Base-by-base conservation (phyloP, 2,797 vertebrate genomes). In the Tamandua tetradactyla region DNA sequence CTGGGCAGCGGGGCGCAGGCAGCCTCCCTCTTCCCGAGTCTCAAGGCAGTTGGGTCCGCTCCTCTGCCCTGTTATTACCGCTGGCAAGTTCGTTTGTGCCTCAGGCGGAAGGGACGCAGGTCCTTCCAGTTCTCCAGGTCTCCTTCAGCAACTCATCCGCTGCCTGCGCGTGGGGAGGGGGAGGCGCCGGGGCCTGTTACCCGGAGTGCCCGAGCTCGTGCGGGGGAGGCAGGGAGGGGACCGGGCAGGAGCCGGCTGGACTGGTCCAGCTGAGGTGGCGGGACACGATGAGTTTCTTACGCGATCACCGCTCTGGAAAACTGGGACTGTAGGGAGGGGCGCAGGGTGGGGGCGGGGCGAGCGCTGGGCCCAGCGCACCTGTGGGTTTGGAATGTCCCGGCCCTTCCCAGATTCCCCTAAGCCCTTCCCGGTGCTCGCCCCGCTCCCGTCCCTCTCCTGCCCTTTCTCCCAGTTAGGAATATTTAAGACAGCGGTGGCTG, bases 81-180 rank as follows among this genome's bases (percentile, higher is more conserved):
- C 96, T 89, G 92, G 90, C 75, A 87, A 79, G 61, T 69, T 74
- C 15, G 10, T 55, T 49, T 91, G 93, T 75, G 96, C 95, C 30
- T 7, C 69, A 52, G 95, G 96, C 91, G 71, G 72, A 40, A 79
- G 95, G 87, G 69, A 82, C 57, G 6, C 94, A 78, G 37, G 96
- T 97, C 96, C 85, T 94, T 96, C 97, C 97, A 94, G 97, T 96
- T 96, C 92, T 93, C 95, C 96, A 72, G 94, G 95, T 93, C 94
- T 88, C 87, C 71, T 93, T 47, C 69, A 25, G 94, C 93, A 13
- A 27, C 84, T 93, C 72, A 32, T 72, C 94, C 59, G 13, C 55
- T 80, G 76, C 55, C 90, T 96, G 92, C 2, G 7, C 0, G 40
- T 89, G 86, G 84, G 92, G 95, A 62, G 40, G 72, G 62, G 74